phyloP scores from a whole-genome alignment of 2,797 vertebrate genomes.

The Monodelphis domestica region DNA sequence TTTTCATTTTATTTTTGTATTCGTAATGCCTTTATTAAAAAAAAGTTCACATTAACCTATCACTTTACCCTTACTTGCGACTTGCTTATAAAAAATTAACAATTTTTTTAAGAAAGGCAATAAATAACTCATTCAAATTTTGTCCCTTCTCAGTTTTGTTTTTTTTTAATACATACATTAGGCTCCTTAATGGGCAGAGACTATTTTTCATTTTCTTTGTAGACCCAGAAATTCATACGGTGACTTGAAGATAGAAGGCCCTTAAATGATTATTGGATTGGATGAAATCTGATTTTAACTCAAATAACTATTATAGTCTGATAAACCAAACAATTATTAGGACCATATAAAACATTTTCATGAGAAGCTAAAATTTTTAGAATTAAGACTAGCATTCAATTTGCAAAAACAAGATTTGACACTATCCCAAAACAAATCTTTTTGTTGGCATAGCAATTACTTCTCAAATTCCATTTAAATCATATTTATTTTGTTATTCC shows the following conservation, averaged over 20 bases:
- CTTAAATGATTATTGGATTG: neutral
- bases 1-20: neutral
- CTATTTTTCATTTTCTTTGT: neutral
- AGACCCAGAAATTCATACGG: neutral
- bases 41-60: neutral
- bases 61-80: neutral
- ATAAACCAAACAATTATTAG: neutral
- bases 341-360: neutral
- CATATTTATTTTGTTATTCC: neutral
- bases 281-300: neutral
- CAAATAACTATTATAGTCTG: neutral
- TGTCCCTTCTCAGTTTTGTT: neutral
- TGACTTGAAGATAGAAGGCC: neutral
- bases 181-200: neutral
- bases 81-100: neutral
- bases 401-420: neutral
- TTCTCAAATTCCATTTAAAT: neutral
- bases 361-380: constrained; percentile 13
- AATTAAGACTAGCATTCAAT: neutral
- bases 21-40: too few relatives aligned
- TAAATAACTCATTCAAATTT: neutral
- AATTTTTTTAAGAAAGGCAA: too few relatives aligned
- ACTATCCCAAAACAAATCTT: constrained; percentile 3
- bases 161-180: neutral
- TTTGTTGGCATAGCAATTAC: neutral